A percentile compares a stretch with the other conserved stretches of the same genome.
Evolutionary conservation across 2,888 invertebrate species (phyloP).

Genomic region (Brachyptera putata): DNA sequence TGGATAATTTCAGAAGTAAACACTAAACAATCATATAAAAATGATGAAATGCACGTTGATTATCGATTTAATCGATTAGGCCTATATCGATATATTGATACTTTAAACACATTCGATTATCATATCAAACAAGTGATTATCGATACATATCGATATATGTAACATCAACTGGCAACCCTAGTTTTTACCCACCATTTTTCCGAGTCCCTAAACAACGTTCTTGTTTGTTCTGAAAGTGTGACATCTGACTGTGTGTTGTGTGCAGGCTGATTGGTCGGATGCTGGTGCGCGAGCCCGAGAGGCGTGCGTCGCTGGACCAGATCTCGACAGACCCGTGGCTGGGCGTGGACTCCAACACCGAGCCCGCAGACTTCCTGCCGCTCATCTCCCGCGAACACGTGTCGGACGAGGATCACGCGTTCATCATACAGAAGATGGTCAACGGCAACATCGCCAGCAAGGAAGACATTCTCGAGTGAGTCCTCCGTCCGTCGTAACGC

Average conservation of each 20-base stretch:
- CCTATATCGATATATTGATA: no score
- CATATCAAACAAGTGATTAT: no score
- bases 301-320: conserved; percentile 81
- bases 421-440: conserved; percentile 93
- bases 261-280: conserved; percentile 82
- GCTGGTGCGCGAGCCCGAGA: conserved; percentile 90
- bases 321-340: conserved; percentile 87
- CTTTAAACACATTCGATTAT: no score
- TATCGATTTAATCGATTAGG: no score
- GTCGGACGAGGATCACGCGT: conserved; percentile 84
- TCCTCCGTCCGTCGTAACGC: conserved; percentile 34
- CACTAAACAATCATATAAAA: no score
- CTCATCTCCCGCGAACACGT: conserved; percentile 86
- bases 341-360: conserved; percentile 48
- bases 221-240: no score
- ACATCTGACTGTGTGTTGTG: conserved; percentile 22
- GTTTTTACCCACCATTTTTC: no score
- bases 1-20: no score
- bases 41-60: no score
- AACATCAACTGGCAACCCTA: no score
- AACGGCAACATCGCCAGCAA: conserved; percentile 91
- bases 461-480: conserved; percentile 87
- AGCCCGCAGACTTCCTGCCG: conserved; percentile 63
- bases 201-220: no score
- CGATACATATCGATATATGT: no score